Base-by-base conservation (phyloP, 2,888 invertebrate species). In the Apodemia zela region DNA sequence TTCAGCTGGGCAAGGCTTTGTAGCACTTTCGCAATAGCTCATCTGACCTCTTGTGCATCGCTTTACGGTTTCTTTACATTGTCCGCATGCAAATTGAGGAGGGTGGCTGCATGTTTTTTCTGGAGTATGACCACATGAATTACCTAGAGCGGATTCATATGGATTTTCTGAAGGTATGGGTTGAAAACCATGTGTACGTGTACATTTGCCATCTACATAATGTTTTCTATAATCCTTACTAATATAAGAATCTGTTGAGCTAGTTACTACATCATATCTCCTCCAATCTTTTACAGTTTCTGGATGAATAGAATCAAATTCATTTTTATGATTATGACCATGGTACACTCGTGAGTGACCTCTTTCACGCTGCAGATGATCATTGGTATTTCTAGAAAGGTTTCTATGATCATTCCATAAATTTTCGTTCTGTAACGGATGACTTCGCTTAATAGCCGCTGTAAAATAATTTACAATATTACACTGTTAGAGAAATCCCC, bases 341-440 rank as follows among this genome's bases (percentile, higher is more conserved):
- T 85, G 83, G 63, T 85, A 77, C 47, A 84, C 71, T 60, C 77
- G 79, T 4, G 84, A 81, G 68, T 84, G 81, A 1, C 81, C 83
- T 65, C 76, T 80, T 62, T 84, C 81, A 63, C 70, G 75, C 59
- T 77, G 76, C 61, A 75, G 71, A 58, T 76, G 68, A 21, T 71
- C 67, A 54, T 75, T 72, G 60, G 73, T 71, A 66, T 70, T 66
- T 63, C 67, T 71, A 51, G 80, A 75, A 64, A 68, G 65, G 67
- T 80, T 82, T 51, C 63, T 64, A 8, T 71, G 63, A 62, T 66
- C 71, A 60, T 73, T 74, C 70, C 77, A 76, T 61, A 69, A 69
- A 61, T 75, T 72, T 17, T 72, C 70, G 33, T 69, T 71, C 25
- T 70, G 69, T 42, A 59, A 65, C 1, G 65, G 54, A 61, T 69